A percentile compares a stretch with the other conserved stretches of the same genome.
Evolutionary conservation across 2,888 invertebrate genomes (phyloP).

Genomic region (Seira sanloemensis): DNA sequence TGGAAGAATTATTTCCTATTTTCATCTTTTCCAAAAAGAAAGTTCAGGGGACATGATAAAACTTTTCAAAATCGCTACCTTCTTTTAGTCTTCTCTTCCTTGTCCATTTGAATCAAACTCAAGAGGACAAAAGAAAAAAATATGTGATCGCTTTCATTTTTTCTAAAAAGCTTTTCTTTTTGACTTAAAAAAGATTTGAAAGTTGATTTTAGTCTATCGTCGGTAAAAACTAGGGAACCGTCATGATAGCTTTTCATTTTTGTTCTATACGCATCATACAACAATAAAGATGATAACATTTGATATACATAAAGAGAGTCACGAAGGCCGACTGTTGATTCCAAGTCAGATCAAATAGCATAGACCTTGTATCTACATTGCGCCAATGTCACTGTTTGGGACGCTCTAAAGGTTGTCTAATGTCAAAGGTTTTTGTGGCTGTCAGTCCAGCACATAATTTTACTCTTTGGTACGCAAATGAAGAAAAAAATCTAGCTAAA

Average conservation of each 20-base stretch:
- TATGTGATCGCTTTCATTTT: constrained; percentile 8
- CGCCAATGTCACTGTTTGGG: too few species aligned
- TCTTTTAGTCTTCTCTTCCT: background rate
- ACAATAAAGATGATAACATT: background rate
- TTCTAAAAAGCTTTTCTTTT: constrained; percentile 6
- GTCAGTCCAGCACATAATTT: background rate
- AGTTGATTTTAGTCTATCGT: background rate
- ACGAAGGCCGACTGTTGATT: background rate
- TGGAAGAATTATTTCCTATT: background rate
- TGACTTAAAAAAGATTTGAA: constrained; percentile 6
- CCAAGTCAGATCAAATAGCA: background rate
- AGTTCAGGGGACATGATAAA: background rate
- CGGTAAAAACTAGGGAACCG: background rate
- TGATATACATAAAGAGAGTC: background rate
- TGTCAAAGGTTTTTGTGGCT: too few species aligned
- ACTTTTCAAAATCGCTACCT: constrained; percentile 18
- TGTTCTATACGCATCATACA: background rate
- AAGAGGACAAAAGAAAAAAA: background rate
- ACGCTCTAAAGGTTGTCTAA: too few species aligned
- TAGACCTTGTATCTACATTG: too few species aligned
- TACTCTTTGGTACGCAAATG: background rate
- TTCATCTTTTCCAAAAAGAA: constrained; percentile 1
- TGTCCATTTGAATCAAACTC: constrained; percentile 29
- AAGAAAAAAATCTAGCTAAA: too few species aligned
- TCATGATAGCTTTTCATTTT: background rate